These are phyloP conservation scores for Coregonus sp. DNA, from an alignment of 2,797 vertebrate genomes.

Conservation along the genomic window DNA sequence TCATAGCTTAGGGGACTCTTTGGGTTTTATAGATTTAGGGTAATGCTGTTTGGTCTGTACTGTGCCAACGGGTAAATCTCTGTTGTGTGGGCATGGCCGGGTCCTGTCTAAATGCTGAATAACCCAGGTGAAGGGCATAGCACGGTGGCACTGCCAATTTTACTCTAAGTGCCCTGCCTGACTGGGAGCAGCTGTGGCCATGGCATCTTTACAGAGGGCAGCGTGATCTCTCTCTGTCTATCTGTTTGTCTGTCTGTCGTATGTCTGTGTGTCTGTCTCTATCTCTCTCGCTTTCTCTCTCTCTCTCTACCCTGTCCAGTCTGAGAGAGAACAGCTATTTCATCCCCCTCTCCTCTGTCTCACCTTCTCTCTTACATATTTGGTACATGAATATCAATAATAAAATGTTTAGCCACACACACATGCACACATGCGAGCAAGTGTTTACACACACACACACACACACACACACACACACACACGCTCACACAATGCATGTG, in stretches of 20 bases:
- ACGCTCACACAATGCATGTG: background rate
- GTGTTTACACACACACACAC: background rate
- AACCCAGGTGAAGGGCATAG: slow-evolving; percentile 20
- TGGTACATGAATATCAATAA: background rate
- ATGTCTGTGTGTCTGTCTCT: too few relatives aligned
- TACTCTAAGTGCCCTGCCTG: background rate
- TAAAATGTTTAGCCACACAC: slow-evolving; percentile 2
- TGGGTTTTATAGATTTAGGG: too few relatives aligned
- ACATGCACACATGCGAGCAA: background rate
- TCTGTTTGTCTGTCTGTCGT: too few relatives aligned
- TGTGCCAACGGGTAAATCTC: background rate
- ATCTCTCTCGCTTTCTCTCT: background rate
- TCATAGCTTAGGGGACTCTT: background rate
- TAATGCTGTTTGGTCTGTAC: background rate
- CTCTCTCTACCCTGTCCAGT: slow-evolving; percentile 1
- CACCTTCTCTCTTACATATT: background rate
- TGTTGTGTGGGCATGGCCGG: background rate
- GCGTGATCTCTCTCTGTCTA: background rate
- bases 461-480: background rate
- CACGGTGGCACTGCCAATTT: too few relatives aligned
- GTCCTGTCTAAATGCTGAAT: background rate
- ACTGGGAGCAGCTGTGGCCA: slow-evolving; percentile 16
- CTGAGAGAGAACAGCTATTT: background rate
- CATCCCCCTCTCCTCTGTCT: background rate
- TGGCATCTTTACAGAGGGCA: slow-evolving; percentile 1